Base-by-base conservation (phyloP, 1,140 invertebrate species). In the Cotesia chilonis region DNA sequence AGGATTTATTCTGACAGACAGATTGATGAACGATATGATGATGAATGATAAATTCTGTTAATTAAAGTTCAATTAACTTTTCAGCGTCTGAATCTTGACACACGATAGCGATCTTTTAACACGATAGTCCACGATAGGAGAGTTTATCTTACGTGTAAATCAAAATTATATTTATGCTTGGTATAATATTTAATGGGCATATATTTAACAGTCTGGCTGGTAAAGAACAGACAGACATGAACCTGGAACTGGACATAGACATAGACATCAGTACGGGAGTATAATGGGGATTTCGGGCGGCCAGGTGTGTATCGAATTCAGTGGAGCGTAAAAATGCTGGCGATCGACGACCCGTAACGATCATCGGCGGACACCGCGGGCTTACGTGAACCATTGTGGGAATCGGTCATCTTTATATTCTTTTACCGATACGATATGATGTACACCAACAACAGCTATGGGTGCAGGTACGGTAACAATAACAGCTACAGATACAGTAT, bases 291-390 rank as follows among this genome's bases (percentile, higher is more conserved):
- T 66, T 51, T 52, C 7, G 41, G 36, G 14, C 35, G 36, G 36
- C 54, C n/a, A 20, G 54, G n/a, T 20, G 17, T 51, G 14, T 52
- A 17, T 41, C 51, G 55, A 17, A 60, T 71, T 64, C 61, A 71
- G 51, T 52, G 10, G 36, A 9, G 61, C 61, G 47, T 71, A 65
- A 71, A 71, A 71, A 71, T 71, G 35, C 3, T 38, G 20, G 9
- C n/a, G 52, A 57, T 61, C 63, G 51, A 65, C 60, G 70, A 71
- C 70, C 70, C 70, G 70, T 71, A 71, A 71, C 70, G 70, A 71
- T 71, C 51, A 47, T 66, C 63, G 61, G 65, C 61, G 61, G 57
- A 65, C 51, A 35, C 55, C 63, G 61, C 38, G 61, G 61, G 54
- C 14, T 47, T 35, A 66, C 47, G 35, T 60, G 57, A 69, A 59